Evolutionary conservation across 1,140 invertebrate species (phyloP).

Genomic region (Paracyclopina nana): DNA sequence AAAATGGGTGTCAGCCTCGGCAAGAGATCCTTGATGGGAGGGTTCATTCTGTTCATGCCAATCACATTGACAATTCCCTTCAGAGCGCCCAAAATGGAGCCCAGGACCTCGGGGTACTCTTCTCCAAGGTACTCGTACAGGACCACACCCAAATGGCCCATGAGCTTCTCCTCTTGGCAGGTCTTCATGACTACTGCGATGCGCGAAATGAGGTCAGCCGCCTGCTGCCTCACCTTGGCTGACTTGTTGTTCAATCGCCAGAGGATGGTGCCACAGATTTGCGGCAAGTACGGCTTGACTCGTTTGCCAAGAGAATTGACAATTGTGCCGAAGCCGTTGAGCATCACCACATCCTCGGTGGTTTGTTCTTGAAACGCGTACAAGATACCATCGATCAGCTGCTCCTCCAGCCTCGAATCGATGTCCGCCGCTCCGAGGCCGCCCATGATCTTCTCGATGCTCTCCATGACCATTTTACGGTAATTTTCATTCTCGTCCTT

Average conservation of each 20-base stretch:
- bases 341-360: conserved; percentile 86
- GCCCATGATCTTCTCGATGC: conserved; percentile 96
- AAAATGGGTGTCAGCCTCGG: conserved; percentile 92
- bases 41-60: conserved; percentile 99
- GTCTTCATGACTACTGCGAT: conserved; percentile 99
- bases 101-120: conserved; percentile 97
- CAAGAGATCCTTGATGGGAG: conserved; percentile 94
- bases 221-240: conserved; percentile 96
- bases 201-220: conserved; percentile 91
- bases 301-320: conserved; percentile 92
- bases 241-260: conserved; percentile 99
- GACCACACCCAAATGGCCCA: conserved; percentile 98
- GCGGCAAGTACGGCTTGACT: conserved; percentile 93
- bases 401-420: conserved; percentile 90
- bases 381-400: conserved; percentile 94
- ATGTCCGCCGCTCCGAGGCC: conserved; percentile 94
- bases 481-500: conserved; percentile 99
- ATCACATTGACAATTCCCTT: conserved; percentile 99
- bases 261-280: conserved; percentile 98
- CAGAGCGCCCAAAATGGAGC: conserved; percentile 89
- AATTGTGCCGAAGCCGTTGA: conserved; percentile 97
- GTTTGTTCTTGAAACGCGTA: conserved; percentile 55
- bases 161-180: conserved; percentile 97
- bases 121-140: conserved; percentile 98
- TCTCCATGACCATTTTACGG: conserved; percentile 99